Percentiles rank a stretch among this genome's conserved stretches.
Evolutionary conservation across 2,888 invertebrate genomes (phyloP).

Genomic region (Cyclophora punctaria): DNA sequence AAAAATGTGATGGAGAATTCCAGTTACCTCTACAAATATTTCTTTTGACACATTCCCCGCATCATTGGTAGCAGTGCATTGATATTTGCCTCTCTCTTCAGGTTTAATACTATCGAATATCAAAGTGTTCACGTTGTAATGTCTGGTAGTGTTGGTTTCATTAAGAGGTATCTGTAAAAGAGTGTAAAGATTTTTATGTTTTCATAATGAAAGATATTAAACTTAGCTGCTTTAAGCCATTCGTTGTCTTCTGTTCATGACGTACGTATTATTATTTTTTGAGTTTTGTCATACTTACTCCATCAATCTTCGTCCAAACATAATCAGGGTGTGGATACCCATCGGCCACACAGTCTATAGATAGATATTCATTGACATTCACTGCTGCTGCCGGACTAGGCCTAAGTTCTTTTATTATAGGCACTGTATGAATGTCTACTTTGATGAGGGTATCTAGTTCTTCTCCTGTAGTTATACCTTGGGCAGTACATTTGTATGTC

Average conservation of each 20-base stretch:
- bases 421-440: conserved; percentile 33
- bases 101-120: conserved; percentile 32
- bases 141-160: conserved; percentile 29
- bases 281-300: conserved; percentile 1
- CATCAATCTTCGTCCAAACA: conserved; percentile 38
- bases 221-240: no score
- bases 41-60: conserved; percentile 34
- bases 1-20: no score
- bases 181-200: no score
- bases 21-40: conserved; percentile 40
- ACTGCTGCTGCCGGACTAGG: conserved; percentile 33
- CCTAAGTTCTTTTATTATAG: conserved; percentile 34
- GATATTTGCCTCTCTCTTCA: conserved; percentile 47
- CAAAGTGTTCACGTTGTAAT: conserved; percentile 34
- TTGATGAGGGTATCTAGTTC: conserved; percentile 28
- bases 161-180: neutral
- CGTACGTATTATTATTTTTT: no score
- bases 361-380: conserved; percentile 29
- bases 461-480: conserved; percentile 25
- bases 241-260: no score
- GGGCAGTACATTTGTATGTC: conserved; percentile 31
- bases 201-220: no score
- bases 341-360: conserved; percentile 45
- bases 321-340: conserved; percentile 47
- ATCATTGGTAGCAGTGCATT: conserved; percentile 43